Evolutionary conservation across 2,797 vertebrate genomes (phyloP).

Genomic region (Coccyzus lansbergi): DNA sequence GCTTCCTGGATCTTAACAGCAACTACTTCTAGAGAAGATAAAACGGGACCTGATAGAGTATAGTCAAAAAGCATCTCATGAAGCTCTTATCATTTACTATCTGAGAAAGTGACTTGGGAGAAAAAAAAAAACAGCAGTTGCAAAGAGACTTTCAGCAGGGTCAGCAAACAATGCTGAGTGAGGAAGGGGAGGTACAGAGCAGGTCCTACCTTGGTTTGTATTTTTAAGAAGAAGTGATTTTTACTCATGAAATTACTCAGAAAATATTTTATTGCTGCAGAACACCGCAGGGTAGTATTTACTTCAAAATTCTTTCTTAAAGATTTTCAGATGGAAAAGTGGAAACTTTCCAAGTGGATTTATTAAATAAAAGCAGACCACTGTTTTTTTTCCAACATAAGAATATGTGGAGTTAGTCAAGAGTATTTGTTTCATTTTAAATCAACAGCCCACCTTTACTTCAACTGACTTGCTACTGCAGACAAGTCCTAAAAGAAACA

Average conservation of each 20-base stretch:
- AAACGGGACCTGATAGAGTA: background rate
- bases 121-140: background rate
- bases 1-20: background rate
- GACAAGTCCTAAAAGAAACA: background rate
- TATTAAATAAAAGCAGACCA: background rate
- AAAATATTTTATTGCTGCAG: background rate
- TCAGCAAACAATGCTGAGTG: background rate
- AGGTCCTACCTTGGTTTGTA: background rate
- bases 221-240: background rate
- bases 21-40: background rate
- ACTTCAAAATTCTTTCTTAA: background rate
- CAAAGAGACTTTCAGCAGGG: background rate
- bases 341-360: background rate
- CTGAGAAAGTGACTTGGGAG: background rate
- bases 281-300: background rate
- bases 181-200: background rate
- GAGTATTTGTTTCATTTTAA: background rate
- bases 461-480: conserved; percentile 12
- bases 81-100: background rate
- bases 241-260: background rate
- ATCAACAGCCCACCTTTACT: background rate
- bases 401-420: background rate
- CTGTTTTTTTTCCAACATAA: background rate
- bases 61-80: background rate
- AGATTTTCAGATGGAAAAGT: background rate